Evolutionary conservation across 2,113 vertebrate species (phyloP), one percentile per base, ranked within the genome.

Genomic region (Talpa occidentalis): DNA sequence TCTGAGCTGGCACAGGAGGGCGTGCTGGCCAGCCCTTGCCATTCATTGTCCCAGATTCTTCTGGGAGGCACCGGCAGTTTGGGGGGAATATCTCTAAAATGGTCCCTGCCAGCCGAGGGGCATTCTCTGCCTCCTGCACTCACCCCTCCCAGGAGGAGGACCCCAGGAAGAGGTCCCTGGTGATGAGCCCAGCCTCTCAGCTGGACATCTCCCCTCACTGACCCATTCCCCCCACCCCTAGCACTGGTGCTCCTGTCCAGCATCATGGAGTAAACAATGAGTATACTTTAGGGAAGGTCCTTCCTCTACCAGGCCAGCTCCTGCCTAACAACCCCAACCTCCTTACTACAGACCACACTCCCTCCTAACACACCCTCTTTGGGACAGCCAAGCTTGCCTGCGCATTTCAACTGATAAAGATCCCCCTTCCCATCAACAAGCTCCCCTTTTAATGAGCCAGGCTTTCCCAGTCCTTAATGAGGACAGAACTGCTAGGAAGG

Each of bases 401-500:
- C 26, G 40, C 19, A 72, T 42, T 60, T 44, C 32, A 26, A 26
- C 22, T 66, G 37, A 88, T 40, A 77, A 96, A 77, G 66, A 69
- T 40, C 3, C 2, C 44, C 67, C 70, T 79, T 42, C 12, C 70
- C 74, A 30, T 30, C 5, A 22, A 80, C 17, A 40, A 76, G 10
- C 35, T 49, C 70, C 66, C 73, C 10, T 89, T 81, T 66, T 69
- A 66, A 64, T 35, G 28, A 49, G 5, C 17, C 62, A 44, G 37
- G 44, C n/a, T 78, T 96, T 49, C 72, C 16, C 87, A 66, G 52
- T 11, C 47, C 35, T 66, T 54, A n/a, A 26, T 47, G 30, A 91
- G 40, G 59, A 85, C 16, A 88, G 76, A 81, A 49, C 77, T 93
- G 12, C 86, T 35, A 88, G 78, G 44, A 90, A 87, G 80, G 22